Evolutionary conservation across 1,140 invertebrate species (phyloP).

Genomic region (Drosophila grimshawi): DNA sequence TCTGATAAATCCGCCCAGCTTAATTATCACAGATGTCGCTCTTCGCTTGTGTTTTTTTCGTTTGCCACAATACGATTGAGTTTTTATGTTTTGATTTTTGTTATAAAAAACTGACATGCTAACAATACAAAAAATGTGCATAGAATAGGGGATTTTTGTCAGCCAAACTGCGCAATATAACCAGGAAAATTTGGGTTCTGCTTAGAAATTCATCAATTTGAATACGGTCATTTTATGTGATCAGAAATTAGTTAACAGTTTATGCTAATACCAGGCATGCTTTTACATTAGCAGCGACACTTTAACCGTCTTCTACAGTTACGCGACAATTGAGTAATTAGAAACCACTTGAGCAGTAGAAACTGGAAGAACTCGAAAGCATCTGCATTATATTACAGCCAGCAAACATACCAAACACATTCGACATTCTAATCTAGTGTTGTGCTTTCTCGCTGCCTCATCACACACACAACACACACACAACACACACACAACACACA

Average conservation of each 20-base stretch:
- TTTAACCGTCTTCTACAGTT: conserved; percentile 7
- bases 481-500: neutral
- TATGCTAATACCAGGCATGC: neutral
- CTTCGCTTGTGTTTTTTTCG: too few relatives aligned
- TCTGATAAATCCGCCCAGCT: too few relatives aligned
- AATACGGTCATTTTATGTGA: too few relatives aligned
- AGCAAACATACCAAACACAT: neutral
- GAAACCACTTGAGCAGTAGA: neutral
- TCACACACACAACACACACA: neutral
- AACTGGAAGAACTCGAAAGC: conserved; percentile 17
- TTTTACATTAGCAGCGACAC: conserved; percentile 3
- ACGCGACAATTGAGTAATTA: conserved; percentile 5
- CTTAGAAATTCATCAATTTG: too few relatives aligned
- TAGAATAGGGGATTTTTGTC: too few relatives aligned
- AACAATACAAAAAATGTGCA: too few relatives aligned
- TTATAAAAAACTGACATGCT: too few relatives aligned
- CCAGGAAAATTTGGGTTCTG: too few relatives aligned
- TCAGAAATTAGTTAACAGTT: neutral
- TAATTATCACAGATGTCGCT: too few relatives aligned
- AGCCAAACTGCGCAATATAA: too few relatives aligned
- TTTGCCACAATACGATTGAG: too few relatives aligned
- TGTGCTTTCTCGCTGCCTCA: conserved; percentile 8
- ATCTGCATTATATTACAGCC: neutral
- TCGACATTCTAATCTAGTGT: conserved; percentile 38
- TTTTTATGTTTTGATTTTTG: too few relatives aligned